A percentile compares a stretch with the other conserved stretches of the same genome.
Conservation (phyloP, 2,113 vertebrate genomes). For the Micromys minutus region DNA sequence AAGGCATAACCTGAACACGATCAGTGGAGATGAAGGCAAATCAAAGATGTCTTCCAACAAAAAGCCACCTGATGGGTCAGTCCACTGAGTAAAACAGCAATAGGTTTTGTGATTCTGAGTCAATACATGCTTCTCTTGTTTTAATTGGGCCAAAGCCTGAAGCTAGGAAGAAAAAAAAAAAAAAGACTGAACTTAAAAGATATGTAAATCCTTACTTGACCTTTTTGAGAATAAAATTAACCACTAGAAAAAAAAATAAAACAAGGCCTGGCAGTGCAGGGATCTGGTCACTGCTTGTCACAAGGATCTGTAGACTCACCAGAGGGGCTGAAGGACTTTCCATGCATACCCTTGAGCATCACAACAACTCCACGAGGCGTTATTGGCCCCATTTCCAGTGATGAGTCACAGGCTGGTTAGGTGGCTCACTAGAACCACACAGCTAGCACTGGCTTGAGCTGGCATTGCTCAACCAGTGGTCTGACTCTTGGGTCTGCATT, state of each 20-base stretch:
- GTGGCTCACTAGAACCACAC: not conserved
- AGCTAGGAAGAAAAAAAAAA: not conserved
- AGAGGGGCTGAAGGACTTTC: not conserved
- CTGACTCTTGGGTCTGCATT: not conserved
- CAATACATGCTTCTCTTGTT: not conserved
- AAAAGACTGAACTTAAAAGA: not conserved
- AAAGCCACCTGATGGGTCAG: not conserved
- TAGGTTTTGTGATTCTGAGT: not conserved
- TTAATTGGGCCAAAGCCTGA: not conserved
- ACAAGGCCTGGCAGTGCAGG: not conserved
- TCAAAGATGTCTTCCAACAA: not conserved
- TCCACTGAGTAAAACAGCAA: not conserved
- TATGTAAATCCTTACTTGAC: not conserved
- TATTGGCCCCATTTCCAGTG: not conserved
- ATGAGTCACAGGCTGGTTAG: not conserved
- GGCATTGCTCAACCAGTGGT: not conserved
- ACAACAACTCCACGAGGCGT: not conserved
- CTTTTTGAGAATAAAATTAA: not conserved
- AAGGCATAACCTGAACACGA: not conserved
- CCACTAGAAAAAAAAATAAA: not conserved
- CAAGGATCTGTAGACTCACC: not conserved
- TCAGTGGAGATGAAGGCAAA: not conserved
- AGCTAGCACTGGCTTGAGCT: not conserved
- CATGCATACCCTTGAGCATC: not conserved
- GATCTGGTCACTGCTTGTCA: not conserved